phyloP scores from a whole-genome alignment of 2,888 invertebrate genomes.

The Pecten maximus region DNA sequence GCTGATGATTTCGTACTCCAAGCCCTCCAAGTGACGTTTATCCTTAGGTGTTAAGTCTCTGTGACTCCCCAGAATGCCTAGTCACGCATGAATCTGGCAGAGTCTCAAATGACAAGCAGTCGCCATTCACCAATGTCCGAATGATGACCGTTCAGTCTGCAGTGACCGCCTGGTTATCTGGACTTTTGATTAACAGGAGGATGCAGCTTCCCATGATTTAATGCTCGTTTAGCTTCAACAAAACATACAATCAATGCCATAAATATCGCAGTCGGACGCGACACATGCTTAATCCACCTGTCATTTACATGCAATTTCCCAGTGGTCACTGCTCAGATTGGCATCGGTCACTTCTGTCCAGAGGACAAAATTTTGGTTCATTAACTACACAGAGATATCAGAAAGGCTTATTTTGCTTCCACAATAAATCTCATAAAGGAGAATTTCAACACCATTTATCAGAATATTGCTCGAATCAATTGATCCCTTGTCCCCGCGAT shows the following conservation, averaged over 20 bases:
- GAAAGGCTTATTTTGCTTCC: not conserved
- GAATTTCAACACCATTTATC: not conserved
- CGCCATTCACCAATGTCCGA: not conserved
- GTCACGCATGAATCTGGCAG: not conserved
- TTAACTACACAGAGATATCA: not conserved
- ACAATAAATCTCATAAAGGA: not conserved
- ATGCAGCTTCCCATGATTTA: conserved; percentile 4
- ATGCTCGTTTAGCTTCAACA: conserved; percentile 2
- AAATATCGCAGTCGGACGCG: not conserved
- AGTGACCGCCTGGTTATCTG: conserved; percentile 4
- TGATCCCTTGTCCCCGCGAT: not conserved
- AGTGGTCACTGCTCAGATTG: not conserved
- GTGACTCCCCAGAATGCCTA: not conserved
- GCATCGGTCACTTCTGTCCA: conserved; percentile 11
- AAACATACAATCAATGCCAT: conserved; percentile 27
- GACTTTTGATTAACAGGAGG: not conserved
- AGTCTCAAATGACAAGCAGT: conserved; percentile 9
- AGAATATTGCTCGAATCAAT: not conserved
- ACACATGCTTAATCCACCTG: conserved; percentile 33
- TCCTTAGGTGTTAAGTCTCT: not conserved
- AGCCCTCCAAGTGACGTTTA: not conserved
- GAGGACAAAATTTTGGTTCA: not conserved
- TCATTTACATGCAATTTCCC: conserved; percentile 28
- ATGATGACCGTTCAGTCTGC: not conserved
- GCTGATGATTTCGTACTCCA: not conserved